Base-by-base conservation (phyloP, 2,888 invertebrate genomes). In the Drosophila lutescens region DNA sequence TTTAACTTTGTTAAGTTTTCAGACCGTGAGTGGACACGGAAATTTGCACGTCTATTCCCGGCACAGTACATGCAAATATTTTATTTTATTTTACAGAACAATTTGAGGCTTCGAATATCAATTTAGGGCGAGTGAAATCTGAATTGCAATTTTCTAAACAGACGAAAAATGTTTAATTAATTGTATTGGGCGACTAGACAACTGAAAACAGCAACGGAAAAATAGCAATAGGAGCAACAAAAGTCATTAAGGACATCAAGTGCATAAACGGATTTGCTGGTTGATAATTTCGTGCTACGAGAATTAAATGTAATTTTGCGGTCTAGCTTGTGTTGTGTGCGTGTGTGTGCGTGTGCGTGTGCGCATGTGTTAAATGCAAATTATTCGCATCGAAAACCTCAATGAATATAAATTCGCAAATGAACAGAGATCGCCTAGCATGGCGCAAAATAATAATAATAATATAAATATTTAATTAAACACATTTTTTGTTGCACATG, bases 401-500 rank as follows among this genome's bases (percentile, higher is more conserved):
- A 66, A 68, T 66, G 65, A 54, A 68, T 55, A 55, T 68, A 66
- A 68, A 55, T 66, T 66, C 26, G 17, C n/a, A 74, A 80, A 60
- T 57, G 43, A 38, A 65, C 57, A 51, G 65, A 13, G 41, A 73
- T 73, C 36, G 54, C 34, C 50, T 36, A 36, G 15, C 50, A 66
- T 56, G 57, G 56, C 26, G 43, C 38, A 51, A 61, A 50, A 56
- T 59, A 60, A 79, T 63, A 60, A 79, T 63, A 61, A 74, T 77
- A 54, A 70, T 56, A 81, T 79, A 79, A 73, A 82, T 78, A 85
- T 77, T 79, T 87, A 77, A 85, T 79, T 73, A 59, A 74, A 73
- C 61, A 57, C 74, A 69, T 58, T 84, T 70, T 66, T 47, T 68
- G 30, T 15, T 17, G 47, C 51, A 8, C 1, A 12, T 13, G 30